phyloP scores from a whole-genome alignment of 1,140 invertebrate genomes.

The Chelonus insularis region DNA sequence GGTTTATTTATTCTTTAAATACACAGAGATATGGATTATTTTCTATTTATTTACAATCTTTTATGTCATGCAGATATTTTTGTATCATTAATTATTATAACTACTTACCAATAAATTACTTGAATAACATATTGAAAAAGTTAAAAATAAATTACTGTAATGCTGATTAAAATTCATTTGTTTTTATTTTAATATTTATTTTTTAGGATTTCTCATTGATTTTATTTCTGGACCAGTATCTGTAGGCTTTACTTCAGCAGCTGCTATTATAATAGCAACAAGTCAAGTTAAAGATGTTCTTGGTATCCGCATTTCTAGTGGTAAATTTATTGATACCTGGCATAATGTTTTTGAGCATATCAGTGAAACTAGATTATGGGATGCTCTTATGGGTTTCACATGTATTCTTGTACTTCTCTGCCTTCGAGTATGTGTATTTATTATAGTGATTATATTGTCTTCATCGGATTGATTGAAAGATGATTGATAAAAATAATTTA shows the following conservation, averaged over 20 bases:
- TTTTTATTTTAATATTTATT: too few species aligned
- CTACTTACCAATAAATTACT: too few species aligned
- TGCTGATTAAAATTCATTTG: too few species aligned
- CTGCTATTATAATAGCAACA: conserved; percentile 85
- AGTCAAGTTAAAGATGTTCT: conserved; percentile 83
- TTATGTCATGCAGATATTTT: background rate
- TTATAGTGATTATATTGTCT: too few species aligned
- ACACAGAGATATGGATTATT: too few species aligned
- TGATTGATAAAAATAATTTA: conserved; percentile 6
- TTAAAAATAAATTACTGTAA: too few species aligned
- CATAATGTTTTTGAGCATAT: conserved; percentile 69
- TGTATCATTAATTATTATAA: too few species aligned
- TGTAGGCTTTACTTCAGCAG: conserved; percentile 86
- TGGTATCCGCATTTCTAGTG: conserved; percentile 68
- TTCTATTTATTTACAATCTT: too few species aligned
- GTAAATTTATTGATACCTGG: conserved; percentile 69
- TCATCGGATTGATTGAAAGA: too few species aligned
- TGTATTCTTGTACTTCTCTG: conserved; percentile 71
- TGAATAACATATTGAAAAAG: too few species aligned
- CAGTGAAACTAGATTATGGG: conserved; percentile 68
- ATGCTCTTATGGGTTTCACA: conserved; percentile 66
- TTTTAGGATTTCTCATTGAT: conserved; percentile 83
- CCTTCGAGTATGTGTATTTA: conserved; percentile 64
- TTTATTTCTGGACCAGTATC: conserved; percentile 92
- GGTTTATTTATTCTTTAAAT: too few species aligned